Base-by-base conservation (phyloP, 1,140 invertebrate species). In the Aricia agestis region DNA sequence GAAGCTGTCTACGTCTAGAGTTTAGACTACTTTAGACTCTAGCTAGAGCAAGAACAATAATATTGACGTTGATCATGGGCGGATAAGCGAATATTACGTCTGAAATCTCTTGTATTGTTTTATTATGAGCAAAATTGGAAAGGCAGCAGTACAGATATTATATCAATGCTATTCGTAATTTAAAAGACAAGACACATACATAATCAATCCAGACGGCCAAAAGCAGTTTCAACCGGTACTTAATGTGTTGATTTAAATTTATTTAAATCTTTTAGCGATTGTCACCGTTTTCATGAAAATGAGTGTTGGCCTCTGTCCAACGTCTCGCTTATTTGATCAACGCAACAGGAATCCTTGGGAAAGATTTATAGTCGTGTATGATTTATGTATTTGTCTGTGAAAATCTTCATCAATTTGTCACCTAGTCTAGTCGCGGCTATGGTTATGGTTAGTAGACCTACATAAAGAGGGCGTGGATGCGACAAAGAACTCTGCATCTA, bases 291-390 rank as follows among this genome's bases (percentile, higher is more conserved):
- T 52, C 45, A 52, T 52, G 45, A 52, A 52, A 52, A 52, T 52
- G 10, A 9, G 10, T 15, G 45, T 52, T 52, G 45, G 45, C 45
- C 10, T 11, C 1, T 52, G 45, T 15, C 45, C 45, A 52, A 15
- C 45, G 45, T 52, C 45, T 52, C 45, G 36, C 36, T 36, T 36
- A 36, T 36, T 52, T 15, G 45, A 52, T 52, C 41, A 42, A 25
- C 36, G 45, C 45, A 52, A 52, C 45, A 52, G 45, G 45, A 52
- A 31, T 63, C 59, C 59, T 63, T 63, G 59, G 59, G 2, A 11
- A 13, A 7, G 59, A 63, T 63, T 63, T 63, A 10, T 18, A 25
- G 18, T 19, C 2, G 59, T 25, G 59, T 19, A 19, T 11, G 17
- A 63, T 63, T 19, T 19, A 63, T 63, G 18, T 59, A 59, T 19